phyloP scores from a whole-genome alignment of 2,113 vertebrate species.

The Lophotis ruficrista region DNA sequence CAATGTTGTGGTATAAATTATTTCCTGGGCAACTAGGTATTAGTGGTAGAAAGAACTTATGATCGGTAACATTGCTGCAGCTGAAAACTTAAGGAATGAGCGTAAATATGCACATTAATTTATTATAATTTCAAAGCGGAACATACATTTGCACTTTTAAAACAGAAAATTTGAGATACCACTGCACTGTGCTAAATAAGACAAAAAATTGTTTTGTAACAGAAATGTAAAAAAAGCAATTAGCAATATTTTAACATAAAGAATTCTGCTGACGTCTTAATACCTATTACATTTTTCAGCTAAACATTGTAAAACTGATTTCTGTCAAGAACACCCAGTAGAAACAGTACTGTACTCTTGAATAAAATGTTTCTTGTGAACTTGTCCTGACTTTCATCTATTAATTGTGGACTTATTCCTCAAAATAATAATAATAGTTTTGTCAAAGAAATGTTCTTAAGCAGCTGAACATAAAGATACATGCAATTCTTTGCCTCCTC shows the following conservation, averaged over 20 bases:
- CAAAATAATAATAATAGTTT: not conserved
- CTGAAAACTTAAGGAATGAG: not conserved
- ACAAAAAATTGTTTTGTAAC: not conserved
- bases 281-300: not conserved
- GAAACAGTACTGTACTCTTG: not conserved
- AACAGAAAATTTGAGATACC: not conserved
- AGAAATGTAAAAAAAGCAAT: not conserved
- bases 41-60: not conserved
- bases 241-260: not conserved
- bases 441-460: not conserved
- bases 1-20: conserved; percentile 6
- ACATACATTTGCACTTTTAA: not conserved
- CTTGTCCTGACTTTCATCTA: not conserved
- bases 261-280: not conserved
- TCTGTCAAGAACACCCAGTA: not conserved
- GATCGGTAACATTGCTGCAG: not conserved
- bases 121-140: not conserved
- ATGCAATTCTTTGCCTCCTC: not conserved
- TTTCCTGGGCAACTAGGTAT: not conserved
- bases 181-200: not conserved
- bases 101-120: not conserved
- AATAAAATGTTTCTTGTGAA: not conserved
- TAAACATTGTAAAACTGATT: not conserved
- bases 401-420: not conserved
- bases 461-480: not conserved